Evolutionary conservation across 2,797 vertebrate genomes (phyloP), one percentile per base, ranked within the genome.

Genomic region (Cercopithecus neglectus): DNA sequence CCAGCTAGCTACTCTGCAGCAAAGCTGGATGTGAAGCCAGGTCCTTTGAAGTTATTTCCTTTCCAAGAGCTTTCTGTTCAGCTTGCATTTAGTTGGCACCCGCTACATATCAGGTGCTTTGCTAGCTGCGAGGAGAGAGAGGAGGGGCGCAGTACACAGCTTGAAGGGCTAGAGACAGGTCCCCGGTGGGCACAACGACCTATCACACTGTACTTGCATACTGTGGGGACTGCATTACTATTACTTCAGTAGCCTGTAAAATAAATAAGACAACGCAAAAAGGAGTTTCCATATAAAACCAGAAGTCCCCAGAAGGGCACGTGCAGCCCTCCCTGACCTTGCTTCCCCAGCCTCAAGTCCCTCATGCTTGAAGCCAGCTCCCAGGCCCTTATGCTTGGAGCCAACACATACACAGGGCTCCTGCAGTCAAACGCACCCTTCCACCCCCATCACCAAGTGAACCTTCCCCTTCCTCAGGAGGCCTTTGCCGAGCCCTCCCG

Each of bases 151-250:
- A 33, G 64, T 13, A 48, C 5, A 21, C 14, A 46, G 82, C 14
- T 5, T 2, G 8, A 44, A 57, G 57, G 50, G 12, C 22, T 14
- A 1, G 17, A 26, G 48, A 57, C 44, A 39, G 41, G 59, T 53
- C 13, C 22, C 41, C 3, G 9, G 14, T 7, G 9, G 21, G 8
- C 7, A 22, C 0, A 2, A 39, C 50, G 10, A 26, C 67, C 75
- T 21, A 8, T 5, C 8, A 44, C 41, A 19, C 28, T 4, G 4
- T 1, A 44, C 81, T 41, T 41, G n/a, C 1, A 0, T 0, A 1
- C 26, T 4, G 3, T 9, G 19, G 22, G 22, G 39, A 11, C 5
- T 2, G 19, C 76, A 39, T 78, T 26, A 2, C 57, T 0, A 33
- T 48, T 10, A 30, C 48, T 21, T 50, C 86, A 5, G 64, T 2